These are phyloP conservation scores for Drosophila mercatorum DNA, from an alignment of 2,888 invertebrate species.

Conservation along the genomic window DNA sequence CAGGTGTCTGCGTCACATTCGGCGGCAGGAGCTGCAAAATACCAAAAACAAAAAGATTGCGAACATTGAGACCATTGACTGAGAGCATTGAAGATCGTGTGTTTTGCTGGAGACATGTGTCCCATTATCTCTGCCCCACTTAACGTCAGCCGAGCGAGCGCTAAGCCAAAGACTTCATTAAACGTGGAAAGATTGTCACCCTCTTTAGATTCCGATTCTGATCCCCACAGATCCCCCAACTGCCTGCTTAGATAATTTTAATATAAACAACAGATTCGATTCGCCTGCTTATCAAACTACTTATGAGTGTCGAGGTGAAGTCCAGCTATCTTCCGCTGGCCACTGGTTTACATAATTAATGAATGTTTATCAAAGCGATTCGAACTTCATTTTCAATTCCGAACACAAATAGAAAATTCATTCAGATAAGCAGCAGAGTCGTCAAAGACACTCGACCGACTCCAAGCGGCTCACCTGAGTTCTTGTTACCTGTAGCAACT, in stretches of 20 bases:
- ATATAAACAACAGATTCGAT: slow-evolving; percentile 15
- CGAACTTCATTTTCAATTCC: slow-evolving; percentile 58
- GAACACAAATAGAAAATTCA: slow-evolving; percentile 29
- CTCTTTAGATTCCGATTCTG: slow-evolving; percentile 3
- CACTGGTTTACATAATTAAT: slow-evolving; percentile 77
- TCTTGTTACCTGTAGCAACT: slow-evolving; percentile 21
- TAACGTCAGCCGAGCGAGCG: slow-evolving; percentile 11
- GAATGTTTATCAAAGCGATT: slow-evolving; percentile 67
- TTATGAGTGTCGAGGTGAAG: slow-evolving; percentile 4
- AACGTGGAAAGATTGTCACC: slow-evolving; percentile 64
- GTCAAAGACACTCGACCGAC: slow-evolving; percentile 10
- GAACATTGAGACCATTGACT: slow-evolving; percentile 5
- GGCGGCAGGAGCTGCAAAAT: slow-evolving; percentile 76
- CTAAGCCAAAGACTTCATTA: slow-evolving; percentile 19
- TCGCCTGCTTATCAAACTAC: slow-evolving; percentile 5
- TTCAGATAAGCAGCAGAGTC: slow-evolving; percentile 34
- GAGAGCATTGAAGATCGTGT: slow-evolving; percentile 5
- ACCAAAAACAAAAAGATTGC: slow-evolving; percentile 14
- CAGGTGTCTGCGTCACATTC: slow-evolving; percentile 72
- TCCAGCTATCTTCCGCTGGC: slow-evolving; percentile 24
- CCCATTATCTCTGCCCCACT: slow-evolving; percentile 42
- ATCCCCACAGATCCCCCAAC: background rate
- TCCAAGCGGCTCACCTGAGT: slow-evolving; percentile 7
- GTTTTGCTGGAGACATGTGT: slow-evolving; percentile 4
- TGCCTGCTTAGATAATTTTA: slow-evolving; percentile 11